Evolutionary conservation across 1,140 invertebrate genomes (phyloP).

Genomic region (Chionoecetes opilio): DNA sequence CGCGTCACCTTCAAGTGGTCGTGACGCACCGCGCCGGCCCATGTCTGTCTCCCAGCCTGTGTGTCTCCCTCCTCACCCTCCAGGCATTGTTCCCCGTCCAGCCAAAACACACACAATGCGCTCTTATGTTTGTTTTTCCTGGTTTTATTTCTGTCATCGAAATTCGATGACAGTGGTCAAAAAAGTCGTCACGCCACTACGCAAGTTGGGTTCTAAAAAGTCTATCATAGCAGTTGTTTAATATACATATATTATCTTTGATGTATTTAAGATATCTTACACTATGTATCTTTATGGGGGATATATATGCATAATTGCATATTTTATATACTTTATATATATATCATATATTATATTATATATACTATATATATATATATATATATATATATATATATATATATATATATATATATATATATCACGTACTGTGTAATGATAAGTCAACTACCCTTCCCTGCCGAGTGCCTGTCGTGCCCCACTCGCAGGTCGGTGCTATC

Average conservation of each 20-base stretch:
- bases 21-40: background rate
- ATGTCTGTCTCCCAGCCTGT: background rate
- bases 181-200: too few relatives aligned
- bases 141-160: background rate
- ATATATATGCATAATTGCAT: too few relatives aligned
- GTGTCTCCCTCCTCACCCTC: background rate
- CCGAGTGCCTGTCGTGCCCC: background rate
- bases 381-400: slow-evolving; percentile 41
- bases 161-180: too few relatives aligned
- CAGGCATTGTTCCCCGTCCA: background rate
- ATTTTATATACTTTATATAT: too few relatives aligned
- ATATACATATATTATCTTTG: too few relatives aligned
- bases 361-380: background rate
- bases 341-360: too few relatives aligned
- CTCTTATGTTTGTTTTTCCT: background rate
- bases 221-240: too few relatives aligned
- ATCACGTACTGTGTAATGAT: background rate
- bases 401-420: background rate
- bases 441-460: too few relatives aligned
- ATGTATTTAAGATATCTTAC: too few relatives aligned
- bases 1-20: slow-evolving; percentile 1
- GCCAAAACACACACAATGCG: background rate
- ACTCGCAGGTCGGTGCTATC: background rate
- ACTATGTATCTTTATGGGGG: too few relatives aligned
- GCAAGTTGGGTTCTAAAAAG: too few relatives aligned